A percentile compares a stretch with the other conserved stretches of the same genome.
Evolutionary conservation across 2,113 vertebrate species (phyloP).

Genomic region (Gulo gulo): DNA sequence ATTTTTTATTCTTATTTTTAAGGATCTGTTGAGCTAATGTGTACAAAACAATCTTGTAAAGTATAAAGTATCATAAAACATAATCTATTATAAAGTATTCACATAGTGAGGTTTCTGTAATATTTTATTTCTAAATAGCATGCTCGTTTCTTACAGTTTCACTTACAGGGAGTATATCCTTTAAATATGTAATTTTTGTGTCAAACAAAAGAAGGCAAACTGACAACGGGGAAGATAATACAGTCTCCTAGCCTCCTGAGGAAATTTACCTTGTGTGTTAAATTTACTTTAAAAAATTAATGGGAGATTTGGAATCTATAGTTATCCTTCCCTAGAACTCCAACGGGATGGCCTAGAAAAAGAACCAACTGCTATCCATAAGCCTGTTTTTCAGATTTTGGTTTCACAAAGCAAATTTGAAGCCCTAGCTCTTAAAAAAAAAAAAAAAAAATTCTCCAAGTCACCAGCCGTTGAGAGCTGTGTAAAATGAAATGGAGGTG

Average conservation of each 20-base stretch:
- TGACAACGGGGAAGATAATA: neutral
- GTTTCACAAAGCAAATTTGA: constrained; percentile 74
- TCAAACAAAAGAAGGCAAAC: neutral
- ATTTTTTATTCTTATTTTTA: neutral
- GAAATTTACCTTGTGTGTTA: constrained; percentile 4
- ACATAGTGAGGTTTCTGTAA: neutral
- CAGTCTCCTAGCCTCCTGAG: neutral
- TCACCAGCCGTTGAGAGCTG: constrained; percentile 32
- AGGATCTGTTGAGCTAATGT: neutral
- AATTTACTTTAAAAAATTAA: constrained; percentile 69
- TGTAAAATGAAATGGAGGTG: constrained; percentile 72
- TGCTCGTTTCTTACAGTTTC: neutral
- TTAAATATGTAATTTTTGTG: constrained; percentile 26
- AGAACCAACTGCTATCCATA: constrained; percentile 64
- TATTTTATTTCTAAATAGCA: neutral
- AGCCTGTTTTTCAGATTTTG: constrained; percentile 72
- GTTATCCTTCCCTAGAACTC: constrained; percentile 67
- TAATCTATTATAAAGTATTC: neutral
- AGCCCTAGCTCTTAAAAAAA: constrained; percentile 60
- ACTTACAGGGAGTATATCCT: neutral
- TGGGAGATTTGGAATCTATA: constrained; percentile 58
- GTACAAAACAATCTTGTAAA: neutral
- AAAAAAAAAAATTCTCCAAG: constrained; percentile 51
- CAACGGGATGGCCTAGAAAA: constrained; percentile 66
- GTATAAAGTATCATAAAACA: neutral